Percentiles rank a stretch among this genome's conserved stretches.
phyloP scores from a whole-genome alignment of 2,797 vertebrate genomes.

The Mastacembelus armatus region DNA sequence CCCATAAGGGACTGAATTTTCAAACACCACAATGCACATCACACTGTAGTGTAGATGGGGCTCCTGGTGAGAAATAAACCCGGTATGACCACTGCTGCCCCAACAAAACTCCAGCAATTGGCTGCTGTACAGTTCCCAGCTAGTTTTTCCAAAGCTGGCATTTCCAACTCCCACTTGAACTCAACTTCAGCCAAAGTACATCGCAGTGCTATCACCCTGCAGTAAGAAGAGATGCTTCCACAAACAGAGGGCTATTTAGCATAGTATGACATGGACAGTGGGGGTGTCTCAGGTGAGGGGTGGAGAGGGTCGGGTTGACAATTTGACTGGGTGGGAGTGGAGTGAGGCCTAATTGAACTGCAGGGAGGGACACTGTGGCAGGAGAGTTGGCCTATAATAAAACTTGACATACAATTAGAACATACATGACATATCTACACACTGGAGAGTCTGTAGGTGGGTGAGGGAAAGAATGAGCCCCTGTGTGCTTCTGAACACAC shows the following conservation, averaged over 20 bases:
- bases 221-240: constrained; percentile 26
- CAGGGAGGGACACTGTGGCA: constrained; percentile 53
- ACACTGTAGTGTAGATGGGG: not conserved
- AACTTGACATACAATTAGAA: constrained; percentile 72
- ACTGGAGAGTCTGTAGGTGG: constrained; percentile 17
- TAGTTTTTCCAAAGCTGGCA: constrained; percentile 30
- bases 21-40: not conserved
- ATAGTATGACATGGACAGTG: constrained; percentile 47
- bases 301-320: constrained; percentile 34
- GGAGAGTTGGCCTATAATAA: constrained; percentile 48
- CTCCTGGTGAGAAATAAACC: constrained; percentile 1
- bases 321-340: constrained; percentile 53
- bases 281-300: not conserved
- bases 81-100: constrained; percentile 13
- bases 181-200: constrained; percentile 31
- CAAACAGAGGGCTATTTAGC: constrained; percentile 56
- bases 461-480: not conserved
- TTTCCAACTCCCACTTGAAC: constrained; percentile 39
- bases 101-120: constrained; percentile 20
- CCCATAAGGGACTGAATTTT: not conserved
- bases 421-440: constrained; percentile 53
- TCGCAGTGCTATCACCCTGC: constrained; percentile 32
- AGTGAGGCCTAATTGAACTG: constrained; percentile 46
- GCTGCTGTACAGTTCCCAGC: constrained; percentile 24
- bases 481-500: constrained; percentile 18